Conservation (phyloP, 2,888 invertebrate species). For the Julus scandinavius region DNA sequence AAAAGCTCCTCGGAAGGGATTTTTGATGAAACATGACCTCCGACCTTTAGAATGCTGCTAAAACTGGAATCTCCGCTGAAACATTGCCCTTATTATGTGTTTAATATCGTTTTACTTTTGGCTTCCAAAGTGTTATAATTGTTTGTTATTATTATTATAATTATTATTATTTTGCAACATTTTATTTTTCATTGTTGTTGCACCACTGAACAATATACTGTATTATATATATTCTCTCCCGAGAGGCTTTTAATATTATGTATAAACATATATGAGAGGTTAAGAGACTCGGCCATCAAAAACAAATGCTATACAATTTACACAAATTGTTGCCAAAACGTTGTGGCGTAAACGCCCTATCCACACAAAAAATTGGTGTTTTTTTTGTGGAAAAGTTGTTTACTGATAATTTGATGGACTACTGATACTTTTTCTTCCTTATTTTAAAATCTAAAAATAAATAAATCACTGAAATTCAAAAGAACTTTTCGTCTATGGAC, state of each 20-base stretch:
- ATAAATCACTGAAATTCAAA: constrained; percentile 44
- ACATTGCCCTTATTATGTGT: background rate
- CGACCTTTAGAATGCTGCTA: constrained; percentile 13
- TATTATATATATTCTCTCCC: constrained; percentile 28
- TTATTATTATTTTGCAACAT: constrained; percentile 46
- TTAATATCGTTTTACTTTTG: constrained; percentile 22
- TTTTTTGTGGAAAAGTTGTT: background rate
- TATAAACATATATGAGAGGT: constrained; percentile 43
- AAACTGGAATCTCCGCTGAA: background rate
- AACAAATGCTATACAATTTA: constrained; percentile 17
- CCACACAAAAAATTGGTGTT: background rate
- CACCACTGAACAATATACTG: constrained; percentile 45
- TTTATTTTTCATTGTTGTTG: constrained; percentile 46
- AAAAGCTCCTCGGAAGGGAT: background rate
- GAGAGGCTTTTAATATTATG: constrained; percentile 45
- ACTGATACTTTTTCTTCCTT: constrained; percentile 8
- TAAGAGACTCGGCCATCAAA: constrained; percentile 28
- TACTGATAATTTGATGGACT: constrained; percentile 39
- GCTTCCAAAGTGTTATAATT: constrained; percentile 46
- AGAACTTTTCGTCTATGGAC: constrained; percentile 7
- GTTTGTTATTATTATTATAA: constrained; percentile 33
- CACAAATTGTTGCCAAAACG: constrained; percentile 5
- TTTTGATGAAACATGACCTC: constrained; percentile 23
- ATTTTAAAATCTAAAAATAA: constrained; percentile 31
- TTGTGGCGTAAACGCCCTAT: constrained; percentile 6